These are phyloP conservation scores for Taphrorychus bicolor DNA, from an alignment of 2,888 invertebrate species.

Conservation along the genomic window DNA sequence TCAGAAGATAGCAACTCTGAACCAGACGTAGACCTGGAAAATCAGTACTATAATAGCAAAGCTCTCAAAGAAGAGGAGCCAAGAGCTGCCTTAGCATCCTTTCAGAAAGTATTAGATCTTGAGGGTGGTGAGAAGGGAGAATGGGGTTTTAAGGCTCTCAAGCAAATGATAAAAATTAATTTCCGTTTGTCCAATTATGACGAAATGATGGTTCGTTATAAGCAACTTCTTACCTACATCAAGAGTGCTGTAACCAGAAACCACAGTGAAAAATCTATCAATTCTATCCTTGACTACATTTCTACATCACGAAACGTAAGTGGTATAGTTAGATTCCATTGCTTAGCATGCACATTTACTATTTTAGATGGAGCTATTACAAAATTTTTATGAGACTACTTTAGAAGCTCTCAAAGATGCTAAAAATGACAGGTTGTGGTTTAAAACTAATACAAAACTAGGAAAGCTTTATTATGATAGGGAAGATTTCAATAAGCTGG, in stretches of 20 bases:
- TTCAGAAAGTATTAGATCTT: constrained; percentile 93
- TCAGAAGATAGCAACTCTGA: constrained; percentile 99
- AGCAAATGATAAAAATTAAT: constrained; percentile 99
- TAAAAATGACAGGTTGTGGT: constrained; percentile 99
- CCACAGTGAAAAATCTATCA: constrained; percentile 99
- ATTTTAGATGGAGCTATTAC: constrained; percentile 91
- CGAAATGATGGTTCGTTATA: constrained; percentile 76
- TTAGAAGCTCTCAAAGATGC: constrained; percentile 95
- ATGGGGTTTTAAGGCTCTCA: constrained; percentile 99
- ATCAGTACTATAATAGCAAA: constrained; percentile 99
- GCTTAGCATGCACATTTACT: neutral
- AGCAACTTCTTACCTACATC: constrained; percentile 95
- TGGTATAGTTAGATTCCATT: constrained; percentile 42
- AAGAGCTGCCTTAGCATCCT: constrained; percentile 87
- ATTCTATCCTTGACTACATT: constrained; percentile 98
- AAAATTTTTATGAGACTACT: constrained; percentile 98
- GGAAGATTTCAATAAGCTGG: constrained; percentile 91
- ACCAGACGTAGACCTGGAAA: constrained; percentile 98
- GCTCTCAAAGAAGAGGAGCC: constrained; percentile 98
- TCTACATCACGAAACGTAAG: constrained; percentile 98
- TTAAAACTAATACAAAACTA: constrained; percentile 98
- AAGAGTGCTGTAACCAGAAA: constrained; percentile 99
- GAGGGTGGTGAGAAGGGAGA: constrained; percentile 99
- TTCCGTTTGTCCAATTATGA: constrained; percentile 96
- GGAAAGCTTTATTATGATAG: constrained; percentile 98